Conservation (phyloP, 1,140 invertebrate species). For the Hyposmocoma kahamanoa region DNA sequence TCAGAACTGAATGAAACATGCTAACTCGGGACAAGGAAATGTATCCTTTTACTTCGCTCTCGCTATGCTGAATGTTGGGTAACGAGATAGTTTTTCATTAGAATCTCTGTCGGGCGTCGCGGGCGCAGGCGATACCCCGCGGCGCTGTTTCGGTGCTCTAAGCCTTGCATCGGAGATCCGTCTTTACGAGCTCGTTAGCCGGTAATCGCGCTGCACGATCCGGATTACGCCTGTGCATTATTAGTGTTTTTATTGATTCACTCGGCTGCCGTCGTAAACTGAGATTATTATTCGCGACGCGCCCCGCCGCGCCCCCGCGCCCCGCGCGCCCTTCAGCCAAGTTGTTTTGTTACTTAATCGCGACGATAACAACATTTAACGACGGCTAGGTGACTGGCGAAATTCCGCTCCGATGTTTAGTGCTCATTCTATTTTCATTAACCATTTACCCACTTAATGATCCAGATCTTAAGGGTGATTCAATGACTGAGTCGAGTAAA, state of each 20-base stretch:
- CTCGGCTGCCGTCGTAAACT: slow-evolving; percentile 69
- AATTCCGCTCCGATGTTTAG: slow-evolving; percentile 70
- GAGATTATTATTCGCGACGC: slow-evolving; percentile 69
- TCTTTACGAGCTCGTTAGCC: slow-evolving; percentile 70
- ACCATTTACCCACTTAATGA: slow-evolving; percentile 71
- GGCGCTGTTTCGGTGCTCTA: slow-evolving; percentile 45
- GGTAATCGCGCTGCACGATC: slow-evolving; percentile 66
- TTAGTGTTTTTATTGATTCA: slow-evolving; percentile 74
- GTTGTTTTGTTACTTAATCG: slow-evolving; percentile 71
- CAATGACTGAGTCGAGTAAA: slow-evolving; percentile 59
- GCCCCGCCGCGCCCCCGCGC: slow-evolving; percentile 22
- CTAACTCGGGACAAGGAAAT: too few relatives aligned
- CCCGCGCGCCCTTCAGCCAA: slow-evolving; percentile 27
- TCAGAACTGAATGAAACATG: too few relatives aligned
- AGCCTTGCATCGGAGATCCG: slow-evolving; percentile 63
- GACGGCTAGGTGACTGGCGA: slow-evolving; percentile 70
- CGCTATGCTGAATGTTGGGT: too few relatives aligned
- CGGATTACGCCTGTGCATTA: slow-evolving; percentile 70
- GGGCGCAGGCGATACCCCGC: slow-evolving; percentile 28
- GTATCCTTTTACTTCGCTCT: too few relatives aligned
- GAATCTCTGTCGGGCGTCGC: too few relatives aligned
- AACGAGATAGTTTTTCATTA: too few relatives aligned
- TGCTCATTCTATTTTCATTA: slow-evolving; percentile 73
- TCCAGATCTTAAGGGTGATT: slow-evolving; percentile 62
- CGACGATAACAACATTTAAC: slow-evolving; percentile 69